Percentiles rank a stretch among this genome's conserved stretches.
phyloP scores from a whole-genome alignment of 2,797 vertebrate genomes.

The Coracias cyanogaster region DNA sequence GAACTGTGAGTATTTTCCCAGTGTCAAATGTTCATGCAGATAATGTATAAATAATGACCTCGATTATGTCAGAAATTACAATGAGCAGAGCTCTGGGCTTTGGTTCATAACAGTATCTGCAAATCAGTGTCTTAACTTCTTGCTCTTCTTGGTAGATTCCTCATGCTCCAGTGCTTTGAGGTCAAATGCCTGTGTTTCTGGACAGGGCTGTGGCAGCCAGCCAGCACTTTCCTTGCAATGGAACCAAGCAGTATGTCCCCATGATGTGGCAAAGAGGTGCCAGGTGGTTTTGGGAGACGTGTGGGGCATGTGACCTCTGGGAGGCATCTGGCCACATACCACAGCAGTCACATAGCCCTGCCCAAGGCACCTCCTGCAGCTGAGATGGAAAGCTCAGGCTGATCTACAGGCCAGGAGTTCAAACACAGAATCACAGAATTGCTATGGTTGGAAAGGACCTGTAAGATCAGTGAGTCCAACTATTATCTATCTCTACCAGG shows the following conservation, averaged over 20 bases:
- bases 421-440: no score
- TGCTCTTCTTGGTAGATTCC: conserved; percentile 18
- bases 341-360: background rate
- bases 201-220: background rate
- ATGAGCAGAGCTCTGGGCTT: conserved; percentile 62
- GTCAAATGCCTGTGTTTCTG: background rate
- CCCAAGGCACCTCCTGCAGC: background rate
- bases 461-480: no score
- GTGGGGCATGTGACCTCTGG: background rate
- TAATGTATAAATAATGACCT: conserved; percentile 48
- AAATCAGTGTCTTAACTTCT: conserved; percentile 17
- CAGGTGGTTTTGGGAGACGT: accelerated
- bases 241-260: accelerated
- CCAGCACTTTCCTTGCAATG: background rate
- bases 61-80: conserved; percentile 55
- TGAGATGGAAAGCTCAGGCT: background rate
- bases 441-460: no score
- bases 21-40: conserved; percentile 55
- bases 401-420: background rate
- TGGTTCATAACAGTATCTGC: conserved; percentile 43
- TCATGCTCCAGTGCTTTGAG: background rate
- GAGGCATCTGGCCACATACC: background rate
- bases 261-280: background rate
- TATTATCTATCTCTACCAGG: no score
- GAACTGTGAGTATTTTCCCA: conserved; percentile 53